Evolutionary conservation across 1,140 invertebrate species (phyloP).

Genomic region (Stegodyphus mimosarum): DNA sequence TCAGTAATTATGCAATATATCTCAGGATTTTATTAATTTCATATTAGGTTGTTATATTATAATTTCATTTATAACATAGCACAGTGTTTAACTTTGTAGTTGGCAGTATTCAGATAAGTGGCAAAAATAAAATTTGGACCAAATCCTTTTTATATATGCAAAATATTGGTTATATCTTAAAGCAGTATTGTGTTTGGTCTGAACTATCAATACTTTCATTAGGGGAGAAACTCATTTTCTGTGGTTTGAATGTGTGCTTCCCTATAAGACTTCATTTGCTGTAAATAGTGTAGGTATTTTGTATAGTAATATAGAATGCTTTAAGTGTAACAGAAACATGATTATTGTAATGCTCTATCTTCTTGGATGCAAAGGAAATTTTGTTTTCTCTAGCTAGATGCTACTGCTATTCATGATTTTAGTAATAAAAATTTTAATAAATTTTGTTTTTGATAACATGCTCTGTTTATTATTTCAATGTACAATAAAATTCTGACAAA

Average conservation of each 20-base stretch:
- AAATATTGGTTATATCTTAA: slow-evolving; percentile 11
- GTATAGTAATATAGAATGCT: slow-evolving; percentile 48
- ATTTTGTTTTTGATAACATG: slow-evolving; percentile 51
- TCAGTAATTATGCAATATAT: too few relatives aligned
- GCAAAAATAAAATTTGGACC: slow-evolving; percentile 46
- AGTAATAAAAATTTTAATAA: slow-evolving; percentile 51
- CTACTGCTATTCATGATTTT: slow-evolving; percentile 37
- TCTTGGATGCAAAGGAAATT: slow-evolving; percentile 42
- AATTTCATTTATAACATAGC: too few relatives aligned
- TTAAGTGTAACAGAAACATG: slow-evolving; percentile 33
- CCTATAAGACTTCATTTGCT: slow-evolving; percentile 36
- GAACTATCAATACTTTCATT: slow-evolving; percentile 9
- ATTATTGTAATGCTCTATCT: neutral
- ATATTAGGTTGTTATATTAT: too few relatives aligned
- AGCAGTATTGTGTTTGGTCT: slow-evolving; percentile 30
- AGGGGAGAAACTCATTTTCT: slow-evolving; percentile 17
- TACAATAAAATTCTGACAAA: too few relatives aligned
- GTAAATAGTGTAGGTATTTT: slow-evolving; percentile 53
- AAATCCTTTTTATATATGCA: slow-evolving; percentile 33
- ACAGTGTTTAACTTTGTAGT: too few relatives aligned
- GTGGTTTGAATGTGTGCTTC: slow-evolving; percentile 45
- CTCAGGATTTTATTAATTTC: too few relatives aligned
- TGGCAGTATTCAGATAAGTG: slow-evolving; percentile 41
- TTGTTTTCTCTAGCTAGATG: slow-evolving; percentile 46
- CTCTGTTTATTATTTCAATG: neutral